These are phyloP conservation scores for Neolamprologus caudopunctatus DNA, from an alignment of 2,113 vertebrate genomes.

Conservation along the genomic window DNA sequence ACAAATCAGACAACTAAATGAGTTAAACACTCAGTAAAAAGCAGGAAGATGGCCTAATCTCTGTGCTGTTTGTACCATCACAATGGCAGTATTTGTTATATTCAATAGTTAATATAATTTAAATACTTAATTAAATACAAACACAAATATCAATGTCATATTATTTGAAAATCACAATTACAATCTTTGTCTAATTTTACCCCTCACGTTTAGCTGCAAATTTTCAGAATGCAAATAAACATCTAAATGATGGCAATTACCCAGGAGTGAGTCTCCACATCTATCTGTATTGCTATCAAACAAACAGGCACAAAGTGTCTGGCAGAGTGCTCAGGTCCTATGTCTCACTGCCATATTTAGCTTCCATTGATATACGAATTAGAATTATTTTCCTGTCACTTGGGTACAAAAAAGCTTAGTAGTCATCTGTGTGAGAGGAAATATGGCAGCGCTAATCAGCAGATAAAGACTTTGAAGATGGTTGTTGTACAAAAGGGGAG, in stretches of 20 bases:
- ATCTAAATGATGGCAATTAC: background rate
- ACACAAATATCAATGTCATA: accelerated
- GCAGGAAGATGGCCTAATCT: background rate
- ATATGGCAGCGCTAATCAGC: constrained; percentile 7
- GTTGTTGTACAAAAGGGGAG: constrained; percentile 26
- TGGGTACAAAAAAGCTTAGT: constrained; percentile 1
- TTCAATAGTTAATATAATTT: accelerated
- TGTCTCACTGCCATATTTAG: constrained; percentile 39
- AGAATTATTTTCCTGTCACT: background rate
- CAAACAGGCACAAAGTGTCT: background rate
- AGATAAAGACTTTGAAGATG: constrained; percentile 37
- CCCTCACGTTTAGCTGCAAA: background rate
- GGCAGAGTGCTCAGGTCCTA: background rate
- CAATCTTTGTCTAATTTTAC: background rate
- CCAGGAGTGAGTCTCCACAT: background rate
- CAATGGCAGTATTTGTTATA: background rate
- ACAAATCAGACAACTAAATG: background rate
- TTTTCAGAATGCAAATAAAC: background rate
- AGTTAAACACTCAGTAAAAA: background rate
- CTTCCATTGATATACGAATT: constrained; percentile 34
- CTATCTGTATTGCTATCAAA: background rate
- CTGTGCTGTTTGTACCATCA: background rate
- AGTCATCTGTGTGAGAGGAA: background rate
- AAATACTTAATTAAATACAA: background rate
- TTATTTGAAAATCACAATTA: background rate